These are phyloP conservation scores for Xanthorhoe designata DNA, from an alignment of 2,888 invertebrate genomes.

Conservation along the genomic window DNA sequence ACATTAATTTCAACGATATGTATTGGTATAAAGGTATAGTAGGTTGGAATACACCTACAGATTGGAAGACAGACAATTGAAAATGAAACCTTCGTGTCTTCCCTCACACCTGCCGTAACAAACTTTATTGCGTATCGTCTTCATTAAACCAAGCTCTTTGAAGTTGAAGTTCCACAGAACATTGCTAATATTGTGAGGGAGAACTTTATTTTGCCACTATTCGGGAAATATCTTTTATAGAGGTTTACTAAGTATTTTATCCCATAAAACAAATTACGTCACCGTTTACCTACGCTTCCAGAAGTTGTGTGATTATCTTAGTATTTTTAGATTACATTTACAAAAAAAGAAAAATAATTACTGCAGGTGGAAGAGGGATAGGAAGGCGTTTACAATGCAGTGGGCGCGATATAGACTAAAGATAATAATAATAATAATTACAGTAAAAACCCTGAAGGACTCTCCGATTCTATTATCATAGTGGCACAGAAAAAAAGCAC, in stretches of 20 bases:
- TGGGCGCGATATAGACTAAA: no score
- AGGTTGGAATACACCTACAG: neutral
- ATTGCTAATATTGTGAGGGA: slow-evolving; percentile 33
- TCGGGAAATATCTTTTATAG: slow-evolving; percentile 1
- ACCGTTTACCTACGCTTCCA: no score
- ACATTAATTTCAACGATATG: neutral
- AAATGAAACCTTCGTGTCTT: slow-evolving; percentile 47
- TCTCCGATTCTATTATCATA: neutral
- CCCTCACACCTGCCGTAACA: slow-evolving; percentile 61
- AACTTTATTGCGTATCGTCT: slow-evolving; percentile 70
- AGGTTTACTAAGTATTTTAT: neutral
- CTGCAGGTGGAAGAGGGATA: no score
- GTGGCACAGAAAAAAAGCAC: neutral
- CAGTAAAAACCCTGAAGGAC: neutral
- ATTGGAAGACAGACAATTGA: slow-evolving; percentile 38
- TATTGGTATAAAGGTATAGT: neutral
- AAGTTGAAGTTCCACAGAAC: slow-evolving; percentile 62
- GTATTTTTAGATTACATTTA: no score
- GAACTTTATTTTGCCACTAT: slow-evolving; percentile 31
- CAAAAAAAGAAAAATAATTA: no score
- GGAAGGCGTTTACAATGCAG: no score
- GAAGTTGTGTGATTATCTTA: no score
- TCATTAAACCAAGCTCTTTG: slow-evolving; percentile 68
- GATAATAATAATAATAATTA: no score
- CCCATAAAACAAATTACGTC: no score